A percentile compares a stretch with the other conserved stretches of the same genome.
Evolutionary conservation across 2,797 vertebrate species (phyloP).

Genomic region (Micromesistius poutassou): DNA sequence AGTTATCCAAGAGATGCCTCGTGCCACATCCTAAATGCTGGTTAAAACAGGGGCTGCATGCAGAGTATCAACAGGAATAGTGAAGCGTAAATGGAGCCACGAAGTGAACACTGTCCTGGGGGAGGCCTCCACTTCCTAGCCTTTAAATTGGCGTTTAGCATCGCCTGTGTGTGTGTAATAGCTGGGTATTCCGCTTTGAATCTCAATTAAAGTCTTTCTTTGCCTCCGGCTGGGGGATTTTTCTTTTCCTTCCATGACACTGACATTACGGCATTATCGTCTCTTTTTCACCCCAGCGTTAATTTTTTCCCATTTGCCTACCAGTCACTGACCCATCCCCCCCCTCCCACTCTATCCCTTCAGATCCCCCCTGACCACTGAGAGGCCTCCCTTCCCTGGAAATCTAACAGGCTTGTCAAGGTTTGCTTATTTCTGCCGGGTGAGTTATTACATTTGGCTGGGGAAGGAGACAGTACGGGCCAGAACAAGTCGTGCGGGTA

Average conservation of each 20-base stretch:
- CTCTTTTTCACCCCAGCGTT: not conserved
- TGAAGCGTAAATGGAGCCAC: not conserved
- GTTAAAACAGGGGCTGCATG: not conserved
- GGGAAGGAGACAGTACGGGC: slow-evolving; percentile 27
- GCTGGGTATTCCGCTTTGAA: not conserved
- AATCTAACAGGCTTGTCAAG: slow-evolving; percentile 6
- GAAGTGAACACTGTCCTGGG: not conserved
- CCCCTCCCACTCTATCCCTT: not conserved
- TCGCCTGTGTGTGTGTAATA: not conserved
- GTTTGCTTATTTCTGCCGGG: slow-evolving; percentile 20
- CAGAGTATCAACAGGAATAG: not conserved
- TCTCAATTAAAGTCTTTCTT: slow-evolving; percentile 3
- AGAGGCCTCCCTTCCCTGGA: not conserved
- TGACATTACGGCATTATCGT: not conserved
- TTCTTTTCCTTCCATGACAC: not conserved
- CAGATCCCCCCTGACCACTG: not conserved
- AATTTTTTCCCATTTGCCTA: not conserved
- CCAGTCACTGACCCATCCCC: not conserved
- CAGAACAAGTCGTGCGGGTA: slow-evolving; percentile 31
- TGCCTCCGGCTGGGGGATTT: not conserved
- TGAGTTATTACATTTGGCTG: slow-evolving; percentile 30
- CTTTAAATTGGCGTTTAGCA: not conserved
- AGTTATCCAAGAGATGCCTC: not conserved
- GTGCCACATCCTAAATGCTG: not conserved
- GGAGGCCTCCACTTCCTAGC: not conserved